These are phyloP conservation scores for Aspidiotus destructor DNA, from an alignment of 2,888 invertebrate genomes.

Conservation along the genomic window DNA sequence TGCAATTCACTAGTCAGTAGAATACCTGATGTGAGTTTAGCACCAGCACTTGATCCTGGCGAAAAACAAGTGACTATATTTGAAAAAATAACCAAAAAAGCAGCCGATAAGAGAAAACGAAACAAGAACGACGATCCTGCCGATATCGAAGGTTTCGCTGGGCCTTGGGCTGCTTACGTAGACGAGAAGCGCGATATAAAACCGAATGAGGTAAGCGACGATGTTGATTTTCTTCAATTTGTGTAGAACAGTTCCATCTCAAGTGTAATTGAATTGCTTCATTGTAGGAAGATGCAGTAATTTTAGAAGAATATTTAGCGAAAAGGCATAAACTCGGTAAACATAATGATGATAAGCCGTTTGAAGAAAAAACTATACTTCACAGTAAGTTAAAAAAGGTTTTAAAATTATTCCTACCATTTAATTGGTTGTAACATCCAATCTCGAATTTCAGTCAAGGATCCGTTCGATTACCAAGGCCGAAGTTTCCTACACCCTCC, in stretches of 20 bases:
- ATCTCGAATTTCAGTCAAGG: constrained; percentile 60
- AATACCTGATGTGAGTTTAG: constrained; percentile 13
- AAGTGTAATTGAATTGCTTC: background rate
- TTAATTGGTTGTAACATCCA: background rate
- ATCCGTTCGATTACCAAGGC: constrained; percentile 91
- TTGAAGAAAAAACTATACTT: constrained; percentile 89
- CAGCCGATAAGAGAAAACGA: constrained; percentile 70
- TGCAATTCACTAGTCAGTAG: background rate
- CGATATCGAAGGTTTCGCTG: constrained; percentile 89
- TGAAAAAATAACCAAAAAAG: constrained; percentile 64
- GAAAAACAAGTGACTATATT: constrained; percentile 67
- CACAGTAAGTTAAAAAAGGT: constrained; percentile 57
- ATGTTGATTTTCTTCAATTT: constrained; percentile 9
- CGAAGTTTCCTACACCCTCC: constrained; percentile 88
- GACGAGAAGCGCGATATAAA: constrained; percentile 81
- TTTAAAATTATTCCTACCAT: background rate
- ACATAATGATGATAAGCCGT: constrained; percentile 76
- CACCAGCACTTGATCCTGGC: constrained; percentile 9
- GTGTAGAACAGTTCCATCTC: background rate
- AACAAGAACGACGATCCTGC: constrained; percentile 78
- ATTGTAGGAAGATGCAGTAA: constrained; percentile 72
- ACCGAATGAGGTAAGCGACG: constrained; percentile 60
- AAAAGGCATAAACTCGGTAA: constrained; percentile 82
- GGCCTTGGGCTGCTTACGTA: constrained; percentile 93
- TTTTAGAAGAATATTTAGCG: constrained; percentile 84